Conservation (phyloP, 2,113 vertebrate genomes). For the rat (Rattus norvegicus) region GRCr8 NC_086028.1:4966001-4966500, state of each 20-base stretch:
- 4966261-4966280: background rate
- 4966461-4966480: background rate
- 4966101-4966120: background rate
- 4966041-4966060: background rate
- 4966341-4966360: background rate
- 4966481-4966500: background rate
- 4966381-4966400: background rate
- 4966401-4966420: background rate
- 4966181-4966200: background rate
- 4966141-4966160: background rate
- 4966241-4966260: background rate
- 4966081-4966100: background rate
- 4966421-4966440: background rate
- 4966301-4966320: background rate
- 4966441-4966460: background rate
- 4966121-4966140: background rate
- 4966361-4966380: background rate
- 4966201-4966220: background rate
- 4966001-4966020: background rate
- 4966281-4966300: background rate
- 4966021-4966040: background rate
- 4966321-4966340: background rate
- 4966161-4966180: background rate
- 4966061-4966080: background rate
- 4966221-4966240: background rate